phyloP scores from a whole-genome alignment of 2,113 vertebrate genomes.

The Xiphophorus hellerii region DNA sequence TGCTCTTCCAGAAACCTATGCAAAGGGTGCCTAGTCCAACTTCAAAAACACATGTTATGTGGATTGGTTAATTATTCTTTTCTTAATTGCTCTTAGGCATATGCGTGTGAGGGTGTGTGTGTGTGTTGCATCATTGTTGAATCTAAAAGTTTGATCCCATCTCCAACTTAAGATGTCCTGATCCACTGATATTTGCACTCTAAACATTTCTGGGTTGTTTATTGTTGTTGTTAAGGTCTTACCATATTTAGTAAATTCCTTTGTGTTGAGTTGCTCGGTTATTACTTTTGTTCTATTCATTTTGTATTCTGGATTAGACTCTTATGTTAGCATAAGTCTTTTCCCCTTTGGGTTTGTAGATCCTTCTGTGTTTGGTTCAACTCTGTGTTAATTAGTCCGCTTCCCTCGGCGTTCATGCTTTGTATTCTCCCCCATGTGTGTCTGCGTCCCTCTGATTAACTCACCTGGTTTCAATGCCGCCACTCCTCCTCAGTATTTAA shows the following conservation, averaged over 20 bases:
- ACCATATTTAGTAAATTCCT: not conserved
- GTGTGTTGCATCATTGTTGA: not conserved
- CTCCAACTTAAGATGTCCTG: not conserved
- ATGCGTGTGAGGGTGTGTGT: not conserved
- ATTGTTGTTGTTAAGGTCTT: not conserved
- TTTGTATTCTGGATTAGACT: not conserved
- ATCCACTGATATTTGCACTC: not conserved
- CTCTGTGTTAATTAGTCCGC: not conserved
- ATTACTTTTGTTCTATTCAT: not conserved
- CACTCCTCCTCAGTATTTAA: not conserved
- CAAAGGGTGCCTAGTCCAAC: not conserved
- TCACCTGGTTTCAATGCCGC: not conserved
- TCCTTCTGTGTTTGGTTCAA: not conserved
- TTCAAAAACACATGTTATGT: not conserved
- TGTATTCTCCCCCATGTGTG: not conserved
- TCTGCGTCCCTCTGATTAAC: not conserved
- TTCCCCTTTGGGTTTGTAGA: not conserved
- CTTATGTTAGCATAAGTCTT: not conserved
- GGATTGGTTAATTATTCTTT: too few relatives aligned
- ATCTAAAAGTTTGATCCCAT: not conserved
- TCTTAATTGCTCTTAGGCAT: not conserved
- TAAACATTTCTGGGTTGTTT: not conserved
- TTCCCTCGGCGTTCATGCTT: not conserved
- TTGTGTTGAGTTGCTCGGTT: not conserved
- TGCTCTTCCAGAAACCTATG: too few relatives aligned